phyloP scores from a whole-genome alignment of 1,140 invertebrate species.

The Eumeta japonica region DNA sequence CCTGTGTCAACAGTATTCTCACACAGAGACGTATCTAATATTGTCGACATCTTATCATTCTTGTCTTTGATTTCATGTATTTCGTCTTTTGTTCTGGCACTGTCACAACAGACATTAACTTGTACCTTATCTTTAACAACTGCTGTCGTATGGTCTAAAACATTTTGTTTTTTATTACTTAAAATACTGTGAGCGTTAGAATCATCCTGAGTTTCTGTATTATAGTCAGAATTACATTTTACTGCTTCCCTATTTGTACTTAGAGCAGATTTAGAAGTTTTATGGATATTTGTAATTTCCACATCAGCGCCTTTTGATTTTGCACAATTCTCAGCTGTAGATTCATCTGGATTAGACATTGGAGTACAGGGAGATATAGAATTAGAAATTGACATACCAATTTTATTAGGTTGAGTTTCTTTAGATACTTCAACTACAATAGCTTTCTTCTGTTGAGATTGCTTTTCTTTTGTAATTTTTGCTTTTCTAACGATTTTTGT shows the following conservation, averaged over 20 bases:
- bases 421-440: conserved; percentile 6
- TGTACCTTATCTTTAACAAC: too few relatives aligned
- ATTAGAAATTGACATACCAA: conserved; percentile 3
- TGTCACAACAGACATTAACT: conserved; percentile 2
- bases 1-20: conserved; percentile 58
- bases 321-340: not conserved
- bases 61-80: conserved; percentile 29
- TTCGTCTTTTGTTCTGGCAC: conserved; percentile 12
- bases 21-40: conserved; percentile 48
- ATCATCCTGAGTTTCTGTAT: too few relatives aligned
- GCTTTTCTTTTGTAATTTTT: conserved; percentile 6
- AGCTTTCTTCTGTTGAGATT: conserved; percentile 5
- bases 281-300: too few relatives aligned
- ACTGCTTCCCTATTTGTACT: too few relatives aligned
- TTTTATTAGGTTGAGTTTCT: not conserved
- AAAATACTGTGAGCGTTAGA: too few relatives aligned
- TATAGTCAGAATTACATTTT: too few relatives aligned
- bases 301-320: too few relatives aligned
- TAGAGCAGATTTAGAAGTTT: too few relatives aligned
- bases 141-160: too few relatives aligned
- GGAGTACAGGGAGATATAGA: not conserved
- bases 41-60: conserved; percentile 51
- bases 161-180: too few relatives aligned
- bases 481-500: conserved; percentile 13
- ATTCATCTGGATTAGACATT: not conserved